phyloP scores from a whole-genome alignment of 2,888 invertebrate species.

The Julus scandinavius region DNA sequence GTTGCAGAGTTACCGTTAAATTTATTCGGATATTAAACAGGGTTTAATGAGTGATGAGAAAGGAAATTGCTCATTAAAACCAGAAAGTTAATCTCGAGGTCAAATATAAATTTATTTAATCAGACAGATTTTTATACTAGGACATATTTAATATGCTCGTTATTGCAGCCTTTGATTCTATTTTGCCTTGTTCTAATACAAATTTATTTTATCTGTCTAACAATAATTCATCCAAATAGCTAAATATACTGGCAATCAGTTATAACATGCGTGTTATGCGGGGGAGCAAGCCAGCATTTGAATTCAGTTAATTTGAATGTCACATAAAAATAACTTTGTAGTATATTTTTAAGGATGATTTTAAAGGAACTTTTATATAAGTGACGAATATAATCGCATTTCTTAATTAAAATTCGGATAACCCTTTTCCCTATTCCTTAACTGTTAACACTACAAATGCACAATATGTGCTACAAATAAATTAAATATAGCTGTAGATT shows the following conservation, averaged over 20 bases:
- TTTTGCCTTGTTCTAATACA: neutral
- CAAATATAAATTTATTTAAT: neutral
- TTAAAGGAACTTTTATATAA: too few species aligned
- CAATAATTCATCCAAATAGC: neutral
- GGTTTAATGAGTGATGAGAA: conserved; percentile 22
- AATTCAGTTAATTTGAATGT: too few species aligned
- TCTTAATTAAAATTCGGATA: too few species aligned
- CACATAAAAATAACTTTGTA: too few species aligned
- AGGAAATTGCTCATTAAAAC: conserved; percentile 35
- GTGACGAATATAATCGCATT: too few species aligned
- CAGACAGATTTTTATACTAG: neutral
- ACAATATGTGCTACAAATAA: too few species aligned
- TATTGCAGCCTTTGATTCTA: neutral
- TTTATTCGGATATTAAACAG: conserved; percentile 25
- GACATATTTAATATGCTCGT: neutral
- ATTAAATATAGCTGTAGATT: too few species aligned
- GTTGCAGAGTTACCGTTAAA: neutral
- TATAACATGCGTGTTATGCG: neutral
- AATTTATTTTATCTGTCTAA: neutral
- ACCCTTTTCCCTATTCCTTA: too few species aligned
- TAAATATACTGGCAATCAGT: neutral
- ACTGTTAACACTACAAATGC: too few species aligned
- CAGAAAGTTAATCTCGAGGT: conserved; percentile 2
- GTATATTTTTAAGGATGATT: too few species aligned
- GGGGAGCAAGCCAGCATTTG: neutral